phyloP scores from a whole-genome alignment of 2,888 invertebrate species.

The Drosophila acutilabella region DNA sequence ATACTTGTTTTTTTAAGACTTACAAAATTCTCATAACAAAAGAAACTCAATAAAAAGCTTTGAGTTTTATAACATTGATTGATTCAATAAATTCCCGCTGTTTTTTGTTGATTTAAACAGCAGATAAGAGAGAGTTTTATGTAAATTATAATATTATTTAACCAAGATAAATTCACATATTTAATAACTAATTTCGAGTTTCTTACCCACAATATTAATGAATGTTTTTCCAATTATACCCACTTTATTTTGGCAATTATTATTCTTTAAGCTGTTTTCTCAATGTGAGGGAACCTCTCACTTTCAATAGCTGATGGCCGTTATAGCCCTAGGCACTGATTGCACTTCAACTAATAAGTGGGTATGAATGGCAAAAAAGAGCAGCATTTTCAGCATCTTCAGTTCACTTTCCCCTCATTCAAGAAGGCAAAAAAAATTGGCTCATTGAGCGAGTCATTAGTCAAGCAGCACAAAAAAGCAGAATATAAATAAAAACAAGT shows the following conservation, averaged over 20 bases:
- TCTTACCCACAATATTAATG: not conserved
- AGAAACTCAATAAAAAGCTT: too few relatives aligned
- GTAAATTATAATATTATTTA: too few relatives aligned
- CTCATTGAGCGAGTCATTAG: slow-evolving; percentile 74
- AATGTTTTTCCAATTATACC: slow-evolving; percentile 21
- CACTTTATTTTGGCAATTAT: not conserved
- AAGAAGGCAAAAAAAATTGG: slow-evolving; percentile 59
- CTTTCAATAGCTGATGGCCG: slow-evolving; percentile 37
- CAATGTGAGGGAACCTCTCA: slow-evolving; percentile 40
- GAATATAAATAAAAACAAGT: slow-evolving; percentile 17
- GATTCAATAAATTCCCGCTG: too few relatives aligned
- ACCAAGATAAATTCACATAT: too few relatives aligned
- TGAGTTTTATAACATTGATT: too few relatives aligned
- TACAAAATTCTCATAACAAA: too few relatives aligned
- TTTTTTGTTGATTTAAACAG: too few relatives aligned
- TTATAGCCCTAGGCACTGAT: slow-evolving; percentile 36
- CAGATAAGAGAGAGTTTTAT: too few relatives aligned
- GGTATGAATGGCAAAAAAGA: slow-evolving; percentile 41
- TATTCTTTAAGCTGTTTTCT: slow-evolving; percentile 6
- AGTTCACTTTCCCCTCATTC: slow-evolving; percentile 55
- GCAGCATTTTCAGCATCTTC: slow-evolving; percentile 40
- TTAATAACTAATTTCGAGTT: not conserved
- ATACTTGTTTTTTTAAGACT: too few relatives aligned
- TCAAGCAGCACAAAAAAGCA: slow-evolving; percentile 45
- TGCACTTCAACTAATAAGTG: slow-evolving; percentile 47